A percentile compares a stretch with the other conserved stretches of the same genome.
These are phyloP conservation scores for Hycleus cichorii DNA, from an alignment of 1,140 invertebrate genomes.

Conservation along the genomic window DNA sequence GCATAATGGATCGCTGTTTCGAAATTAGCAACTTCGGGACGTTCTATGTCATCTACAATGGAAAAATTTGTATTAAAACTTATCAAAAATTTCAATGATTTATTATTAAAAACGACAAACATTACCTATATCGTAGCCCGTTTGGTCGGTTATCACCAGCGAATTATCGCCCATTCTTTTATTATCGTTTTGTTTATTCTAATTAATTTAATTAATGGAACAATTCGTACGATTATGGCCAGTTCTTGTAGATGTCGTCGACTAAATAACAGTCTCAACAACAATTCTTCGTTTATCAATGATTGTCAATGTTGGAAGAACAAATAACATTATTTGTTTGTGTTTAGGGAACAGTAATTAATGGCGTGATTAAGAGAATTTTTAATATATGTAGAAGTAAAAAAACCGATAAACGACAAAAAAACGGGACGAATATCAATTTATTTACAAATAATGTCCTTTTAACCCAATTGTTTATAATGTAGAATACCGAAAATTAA, in stretches of 20 bases:
- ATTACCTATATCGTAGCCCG: constrained; percentile 3
- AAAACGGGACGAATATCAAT: too few relatives aligned
- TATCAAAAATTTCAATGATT: constrained; percentile 5
- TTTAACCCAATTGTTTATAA: too few relatives aligned
- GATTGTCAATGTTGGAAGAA: constrained; percentile 10
- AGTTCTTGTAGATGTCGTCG: background rate
- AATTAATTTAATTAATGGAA: too few relatives aligned
- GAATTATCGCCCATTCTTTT: constrained; percentile 1
- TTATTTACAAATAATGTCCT: too few relatives aligned
- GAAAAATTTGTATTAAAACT: background rate
- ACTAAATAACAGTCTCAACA: constrained; percentile 3
- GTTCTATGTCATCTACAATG: too few relatives aligned
- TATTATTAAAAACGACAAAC: background rate
- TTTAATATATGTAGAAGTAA: too few relatives aligned
- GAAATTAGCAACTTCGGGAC: constrained; percentile 45
- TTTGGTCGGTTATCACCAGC: constrained; percentile 3
- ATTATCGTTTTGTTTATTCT: background rate
- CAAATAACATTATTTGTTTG: constrained; percentile 9
- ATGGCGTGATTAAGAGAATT: too few relatives aligned
- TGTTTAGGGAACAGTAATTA: constrained; percentile 10
- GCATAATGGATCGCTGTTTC: constrained; percentile 49
- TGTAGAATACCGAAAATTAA: too few relatives aligned
- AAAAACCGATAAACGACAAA: too few relatives aligned
- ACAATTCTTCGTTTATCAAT: constrained; percentile 5
- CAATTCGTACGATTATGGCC: too few relatives aligned